Evolutionary conservation across 2,888 invertebrate species (phyloP).

Genomic region (Drosophila cognata): DNA sequence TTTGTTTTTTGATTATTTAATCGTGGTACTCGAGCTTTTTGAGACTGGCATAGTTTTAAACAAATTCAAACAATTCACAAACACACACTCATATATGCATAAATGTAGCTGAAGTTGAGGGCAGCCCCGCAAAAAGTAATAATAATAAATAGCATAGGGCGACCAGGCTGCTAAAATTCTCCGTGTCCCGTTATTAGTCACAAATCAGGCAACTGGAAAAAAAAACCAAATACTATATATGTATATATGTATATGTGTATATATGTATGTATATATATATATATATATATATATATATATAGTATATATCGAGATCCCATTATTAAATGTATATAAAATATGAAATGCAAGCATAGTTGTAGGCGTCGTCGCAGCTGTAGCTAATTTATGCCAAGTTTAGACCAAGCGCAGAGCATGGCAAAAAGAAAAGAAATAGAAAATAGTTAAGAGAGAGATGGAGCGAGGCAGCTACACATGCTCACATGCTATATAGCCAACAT

Average conservation of each 20-base stretch:
- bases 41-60: slow-evolving; percentile 86
- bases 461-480: slow-evolving; percentile 28
- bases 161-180: slow-evolving; percentile 22
- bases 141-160: slow-evolving; percentile 15
- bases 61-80: slow-evolving; percentile 38
- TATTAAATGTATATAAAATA: slow-evolving; percentile 50
- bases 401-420: slow-evolving; percentile 43
- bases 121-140: slow-evolving; percentile 4
- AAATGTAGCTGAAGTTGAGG: slow-evolving; percentile 8
- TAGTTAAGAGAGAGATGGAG: slow-evolving; percentile 13
- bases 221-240: slow-evolving; percentile 19
- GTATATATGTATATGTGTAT: slow-evolving; percentile 15
- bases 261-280: slow-evolving; percentile 9
- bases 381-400: slow-evolving; percentile 57
- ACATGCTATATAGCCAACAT: slow-evolving; percentile 60
- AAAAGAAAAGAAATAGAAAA: slow-evolving; percentile 11
- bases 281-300: slow-evolving; percentile 16
- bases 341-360: slow-evolving; percentile 43
- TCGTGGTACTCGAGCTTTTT: slow-evolving; percentile 85
- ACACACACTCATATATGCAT: slow-evolving; percentile 18
- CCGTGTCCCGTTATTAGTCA: slow-evolving; percentile 38
- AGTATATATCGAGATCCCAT: slow-evolving; percentile 17
- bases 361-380: slow-evolving; percentile 50
- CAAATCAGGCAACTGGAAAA: slow-evolving; percentile 24
- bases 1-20: slow-evolving; percentile 42